A percentile compares a stretch with the other conserved stretches of the same genome.
These are phyloP conservation scores for Oryctolagus cuniculus DNA, from an alignment of 2,113 vertebrate species.

Conservation along the genomic window mOryCun1.1 NC_091435.1:168593501-168594000, in stretches of 20 bases:
- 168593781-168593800: neutral
- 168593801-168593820: neutral
- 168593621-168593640: neutral
- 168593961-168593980: neutral
- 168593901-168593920: neutral
- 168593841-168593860: neutral
- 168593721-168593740: neutral
- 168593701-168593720: neutral
- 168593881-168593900: neutral
- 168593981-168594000: neutral
- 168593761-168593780: neutral
- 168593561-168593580: neutral
- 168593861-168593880: neutral
- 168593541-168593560: neutral
- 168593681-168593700: neutral
- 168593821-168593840: neutral
- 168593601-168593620: neutral
- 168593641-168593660: neutral
- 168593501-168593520: neutral
- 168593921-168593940: neutral
- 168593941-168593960: conserved; percentile 27
- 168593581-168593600: neutral
- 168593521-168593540: neutral
- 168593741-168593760: neutral
- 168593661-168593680: neutral